Evolutionary conservation across 2,888 invertebrate genomes (phyloP), one percentile per base, ranked within the genome.

Genomic region (Drosophila prolongata): DNA sequence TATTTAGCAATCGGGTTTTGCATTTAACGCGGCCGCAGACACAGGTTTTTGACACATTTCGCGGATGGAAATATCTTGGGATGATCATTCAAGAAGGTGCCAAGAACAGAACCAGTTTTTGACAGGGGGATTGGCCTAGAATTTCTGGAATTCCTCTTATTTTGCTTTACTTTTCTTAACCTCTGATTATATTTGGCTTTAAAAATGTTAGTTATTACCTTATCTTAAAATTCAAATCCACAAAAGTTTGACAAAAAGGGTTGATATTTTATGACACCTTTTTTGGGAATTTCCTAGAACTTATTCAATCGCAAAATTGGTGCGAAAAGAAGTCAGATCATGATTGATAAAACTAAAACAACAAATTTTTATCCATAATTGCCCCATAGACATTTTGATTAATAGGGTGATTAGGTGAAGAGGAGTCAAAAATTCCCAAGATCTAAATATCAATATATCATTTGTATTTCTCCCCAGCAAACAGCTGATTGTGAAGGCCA

Each of bases 31-130:
- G 16, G 27, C 67, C 62, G 59, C 64, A 62, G 64, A 57, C 40
- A 27, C 19, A 35, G 60, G 46, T 57, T 78, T 80, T 80, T 72
- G 79, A 69, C 87, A 73, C 72, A 65, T 75, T 59, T 59, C 50
- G 16, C n/a, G 61, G 46, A 35, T 64, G 44, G 35, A 49, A 56
- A 62, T 13, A 49, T 43, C 62, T 46, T 46, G 40, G 9, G 35
- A 42, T 49, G 35, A 64, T 64, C 47, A 64, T 35, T 14, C 14
- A 14, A 55, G 19, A 30, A 43, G n/a, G 43, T 43, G 24, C 10
- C 14, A 40, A 4, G 27, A 50, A 27, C 19, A 30, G 38, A 68
- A 68, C 65, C 65, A 46, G 65, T 65, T 65, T 16, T 38, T 34
- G 43, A 35, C 24, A 16, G 13, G 35, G 43, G 60, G 60, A 44